phyloP scores from a whole-genome alignment of 2,888 invertebrate species.

The Chrysolina haemoptera region DNA sequence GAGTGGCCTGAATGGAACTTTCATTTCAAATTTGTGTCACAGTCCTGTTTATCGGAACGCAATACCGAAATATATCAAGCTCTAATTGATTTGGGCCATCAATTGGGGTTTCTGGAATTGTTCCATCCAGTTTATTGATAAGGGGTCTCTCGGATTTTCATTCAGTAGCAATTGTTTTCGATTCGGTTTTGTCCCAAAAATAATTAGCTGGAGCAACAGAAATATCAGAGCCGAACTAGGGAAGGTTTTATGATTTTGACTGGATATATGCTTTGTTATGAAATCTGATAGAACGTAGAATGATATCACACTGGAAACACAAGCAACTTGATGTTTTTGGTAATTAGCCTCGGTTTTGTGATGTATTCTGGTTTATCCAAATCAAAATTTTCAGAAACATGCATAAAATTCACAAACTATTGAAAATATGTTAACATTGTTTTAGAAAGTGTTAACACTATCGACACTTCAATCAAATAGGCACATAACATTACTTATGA shows the following conservation, averaged over 20 bases:
- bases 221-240: neutral
- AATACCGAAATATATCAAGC: conserved; percentile 39
- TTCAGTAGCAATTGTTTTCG: conserved; percentile 21
- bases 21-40: conserved; percentile 37
- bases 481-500: too few species aligned
- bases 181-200: conserved; percentile 17
- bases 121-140: conserved; percentile 24
- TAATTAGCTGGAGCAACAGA: conserved; percentile 7
- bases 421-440: too few species aligned
- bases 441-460: too few species aligned
- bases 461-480: too few species aligned
- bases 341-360: too few species aligned
- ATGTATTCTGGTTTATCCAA: too few species aligned
- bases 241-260: neutral
- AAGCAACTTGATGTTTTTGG: too few species aligned
- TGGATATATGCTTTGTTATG: neutral
- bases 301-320: neutral
- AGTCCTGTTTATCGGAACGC: conserved; percentile 34
- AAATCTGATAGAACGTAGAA: neutral
- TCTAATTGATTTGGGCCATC: conserved; percentile 40
- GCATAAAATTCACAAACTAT: too few species aligned
- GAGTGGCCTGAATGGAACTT: conserved; percentile 20
- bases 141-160: conserved; percentile 25
- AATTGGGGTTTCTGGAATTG: conserved; percentile 36
- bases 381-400: too few species aligned